Conservation (phyloP, 2,888 invertebrate species). For the Magallana nippona region DNA sequence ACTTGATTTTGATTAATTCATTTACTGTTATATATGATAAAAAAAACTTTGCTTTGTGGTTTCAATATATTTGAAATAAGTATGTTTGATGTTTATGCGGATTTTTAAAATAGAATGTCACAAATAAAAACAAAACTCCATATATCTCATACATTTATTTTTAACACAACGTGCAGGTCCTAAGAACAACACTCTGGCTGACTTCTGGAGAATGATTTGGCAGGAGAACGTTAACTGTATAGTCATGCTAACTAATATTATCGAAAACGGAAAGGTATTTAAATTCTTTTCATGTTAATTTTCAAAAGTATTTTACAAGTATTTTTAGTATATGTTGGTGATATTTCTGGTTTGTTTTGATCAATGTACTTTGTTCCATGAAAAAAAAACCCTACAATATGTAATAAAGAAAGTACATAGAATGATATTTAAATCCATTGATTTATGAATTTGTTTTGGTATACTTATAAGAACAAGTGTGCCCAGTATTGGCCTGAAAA, state of each 20-base stretch:
- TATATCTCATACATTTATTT: no score
- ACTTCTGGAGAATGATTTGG: neutral
- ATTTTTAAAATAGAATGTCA: neutral
- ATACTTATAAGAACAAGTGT: neutral
- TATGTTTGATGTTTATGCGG: neutral
- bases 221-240: neutral
- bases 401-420: no score
- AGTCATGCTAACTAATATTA: neutral
- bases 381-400: neutral
- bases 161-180: neutral
- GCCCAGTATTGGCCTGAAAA: neutral
- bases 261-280: slow-evolving; percentile 11
- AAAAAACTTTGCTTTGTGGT: no score
- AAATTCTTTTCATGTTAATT: neutral
- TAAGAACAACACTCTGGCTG: neutral
- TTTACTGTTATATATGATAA: no score
- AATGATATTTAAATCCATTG: neutral
- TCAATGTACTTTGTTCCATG: neutral
- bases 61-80: no score
- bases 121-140: neutral
- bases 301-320: no score
- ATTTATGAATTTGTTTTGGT: neutral
- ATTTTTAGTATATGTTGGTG: no score
- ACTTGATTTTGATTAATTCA: no score
- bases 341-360: neutral